Evolutionary conservation across 2,113 vertebrate species (phyloP).

Genomic region (Genyomyrus donnyi): DNA sequence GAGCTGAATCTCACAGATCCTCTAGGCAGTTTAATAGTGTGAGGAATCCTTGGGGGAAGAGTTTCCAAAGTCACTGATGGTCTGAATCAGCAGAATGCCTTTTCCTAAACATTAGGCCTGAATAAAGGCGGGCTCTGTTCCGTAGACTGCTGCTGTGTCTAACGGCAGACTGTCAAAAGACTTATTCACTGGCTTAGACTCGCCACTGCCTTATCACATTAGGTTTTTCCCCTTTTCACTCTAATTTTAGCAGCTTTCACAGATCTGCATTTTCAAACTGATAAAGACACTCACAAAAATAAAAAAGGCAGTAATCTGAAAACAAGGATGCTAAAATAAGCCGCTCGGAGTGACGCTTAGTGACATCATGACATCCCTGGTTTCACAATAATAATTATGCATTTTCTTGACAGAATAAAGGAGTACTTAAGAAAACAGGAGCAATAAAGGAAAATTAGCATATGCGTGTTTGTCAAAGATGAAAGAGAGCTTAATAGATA

Average conservation of each 20-base stretch:
- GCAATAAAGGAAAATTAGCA: neutral
- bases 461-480: neutral
- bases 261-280: neutral
- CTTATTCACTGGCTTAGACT: neutral
- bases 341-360: neutral
- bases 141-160: neutral
- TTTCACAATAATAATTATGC: neutral
- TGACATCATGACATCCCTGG: neutral
- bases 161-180: neutral
- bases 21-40: neutral
- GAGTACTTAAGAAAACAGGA: neutral
- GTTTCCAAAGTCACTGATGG: neutral
- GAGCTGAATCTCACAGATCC: neutral
- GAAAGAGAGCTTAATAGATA: neutral
- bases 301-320: neutral
- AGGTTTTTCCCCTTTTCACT: neutral
- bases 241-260: conserved; percentile 2
- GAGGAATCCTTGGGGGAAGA: neutral
- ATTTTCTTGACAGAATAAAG: neutral
- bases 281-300: neutral
- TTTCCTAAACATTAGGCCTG: neutral
- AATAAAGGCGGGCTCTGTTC: neutral
- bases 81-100: neutral
- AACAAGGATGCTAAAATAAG: neutral
- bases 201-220: neutral